Conservation (phyloP, 1,140 invertebrate genomes). For the Ditylenchus dipsaci region DNA sequence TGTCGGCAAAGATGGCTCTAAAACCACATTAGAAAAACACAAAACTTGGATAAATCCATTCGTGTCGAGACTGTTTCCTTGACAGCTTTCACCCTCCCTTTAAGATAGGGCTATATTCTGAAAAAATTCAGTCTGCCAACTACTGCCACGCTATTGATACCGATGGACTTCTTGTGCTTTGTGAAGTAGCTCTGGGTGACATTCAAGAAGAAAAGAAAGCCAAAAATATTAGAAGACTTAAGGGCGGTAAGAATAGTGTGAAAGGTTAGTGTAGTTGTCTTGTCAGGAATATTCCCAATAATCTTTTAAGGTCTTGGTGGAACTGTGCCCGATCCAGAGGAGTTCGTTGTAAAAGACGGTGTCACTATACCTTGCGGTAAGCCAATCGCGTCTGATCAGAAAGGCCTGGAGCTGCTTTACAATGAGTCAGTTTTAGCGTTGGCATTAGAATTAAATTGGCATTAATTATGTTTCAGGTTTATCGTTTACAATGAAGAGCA, state of each 20-base stretch:
- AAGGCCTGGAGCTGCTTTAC: slow-evolving; percentile 28
- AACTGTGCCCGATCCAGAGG: slow-evolving; percentile 32
- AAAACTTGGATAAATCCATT: no score
- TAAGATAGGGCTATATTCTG: no score
- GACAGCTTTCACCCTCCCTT: no score
- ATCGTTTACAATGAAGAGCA: slow-evolving; percentile 87
- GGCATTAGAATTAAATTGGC: neutral
- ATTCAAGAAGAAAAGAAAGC: slow-evolving; percentile 37
- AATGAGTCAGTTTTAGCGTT: slow-evolving; percentile 28
- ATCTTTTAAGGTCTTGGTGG: slow-evolving; percentile 30
- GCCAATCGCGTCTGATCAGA: slow-evolving; percentile 11
- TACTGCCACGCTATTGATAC: slow-evolving; percentile 75
- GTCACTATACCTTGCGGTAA: slow-evolving; percentile 35
- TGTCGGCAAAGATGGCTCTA: no score
- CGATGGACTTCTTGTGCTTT: slow-evolving; percentile 76
- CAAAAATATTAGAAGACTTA: slow-evolving; percentile 35
- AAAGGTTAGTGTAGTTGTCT: slow-evolving; percentile 28
- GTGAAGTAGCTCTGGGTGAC: slow-evolving; percentile 65
- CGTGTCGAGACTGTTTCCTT: no score
- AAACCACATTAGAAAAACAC: no score
- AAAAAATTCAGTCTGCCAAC: slow-evolving; percentile 78
- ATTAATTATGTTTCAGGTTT: slow-evolving; percentile 63
- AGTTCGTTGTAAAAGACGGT: slow-evolving; percentile 28
- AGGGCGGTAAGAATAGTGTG: slow-evolving; percentile 36
- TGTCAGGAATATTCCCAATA: neutral